A percentile compares a stretch with the other conserved stretches of the same genome.
Evolutionary conservation across 2,113 vertebrate genomes (phyloP).

Genomic region (Xenus cinereus): DNA sequence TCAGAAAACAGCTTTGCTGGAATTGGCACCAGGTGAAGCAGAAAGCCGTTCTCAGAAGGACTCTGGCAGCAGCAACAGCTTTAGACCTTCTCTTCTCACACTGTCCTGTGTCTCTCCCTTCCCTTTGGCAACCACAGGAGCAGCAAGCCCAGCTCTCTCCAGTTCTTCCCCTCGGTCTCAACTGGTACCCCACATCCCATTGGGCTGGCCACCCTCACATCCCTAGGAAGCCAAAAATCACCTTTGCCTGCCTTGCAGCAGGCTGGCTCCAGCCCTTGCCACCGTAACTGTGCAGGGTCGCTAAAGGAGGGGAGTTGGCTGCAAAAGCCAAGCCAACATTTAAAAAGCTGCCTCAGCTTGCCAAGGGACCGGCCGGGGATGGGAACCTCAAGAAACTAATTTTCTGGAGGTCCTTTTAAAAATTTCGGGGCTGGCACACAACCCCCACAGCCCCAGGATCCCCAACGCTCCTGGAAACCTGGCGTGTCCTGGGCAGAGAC

Average conservation of each 20-base stretch:
- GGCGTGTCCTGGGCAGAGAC: not conserved
- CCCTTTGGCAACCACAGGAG: not conserved
- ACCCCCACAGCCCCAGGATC: not conserved
- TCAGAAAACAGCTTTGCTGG: not conserved
- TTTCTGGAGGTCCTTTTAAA: not conserved
- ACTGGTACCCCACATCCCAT: not conserved
- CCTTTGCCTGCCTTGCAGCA: not conserved
- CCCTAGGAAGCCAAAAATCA: not conserved
- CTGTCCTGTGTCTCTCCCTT: not conserved
- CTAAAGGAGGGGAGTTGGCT: not conserved
- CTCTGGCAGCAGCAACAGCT: not conserved
- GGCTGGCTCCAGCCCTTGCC: not conserved
- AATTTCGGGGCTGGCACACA: not conserved
- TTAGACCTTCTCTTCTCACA: not conserved
- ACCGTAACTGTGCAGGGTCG: fast-evolving
- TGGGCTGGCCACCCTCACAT: not conserved
- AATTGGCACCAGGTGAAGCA: not conserved
- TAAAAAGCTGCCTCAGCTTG: not conserved
- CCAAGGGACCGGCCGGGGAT: not conserved
- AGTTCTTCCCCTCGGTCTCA: not conserved
- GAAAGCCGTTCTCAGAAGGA: not conserved
- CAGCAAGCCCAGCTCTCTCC: not conserved
- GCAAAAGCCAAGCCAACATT: not conserved
- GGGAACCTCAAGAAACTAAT: not conserved
- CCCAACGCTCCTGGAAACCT: not conserved